These are phyloP conservation scores for Atractosteus spatula DNA, from an alignment of 2,113 vertebrate species.

Conservation along the genomic window DNA sequence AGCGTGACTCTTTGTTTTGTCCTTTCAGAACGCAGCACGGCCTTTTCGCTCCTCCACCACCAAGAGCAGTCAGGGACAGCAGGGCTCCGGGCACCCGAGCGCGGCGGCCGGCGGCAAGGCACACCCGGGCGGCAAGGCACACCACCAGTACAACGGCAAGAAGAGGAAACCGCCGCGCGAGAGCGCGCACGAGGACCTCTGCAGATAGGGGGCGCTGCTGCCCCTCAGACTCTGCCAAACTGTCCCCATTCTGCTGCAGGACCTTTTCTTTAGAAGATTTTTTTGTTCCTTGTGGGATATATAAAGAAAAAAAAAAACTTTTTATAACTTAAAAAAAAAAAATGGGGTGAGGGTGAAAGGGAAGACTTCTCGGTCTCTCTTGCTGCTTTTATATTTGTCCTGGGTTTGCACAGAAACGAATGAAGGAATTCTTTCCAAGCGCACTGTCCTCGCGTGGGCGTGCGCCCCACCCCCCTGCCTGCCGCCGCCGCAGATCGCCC, in stretches of 20 bases:
- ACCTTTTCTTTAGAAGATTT: slow-evolving; percentile 39
- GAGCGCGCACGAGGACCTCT: slow-evolving; percentile 81
- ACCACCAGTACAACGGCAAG: slow-evolving; percentile 87
- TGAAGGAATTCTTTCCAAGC: slow-evolving; percentile 39
- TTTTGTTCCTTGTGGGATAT: slow-evolving; percentile 34
- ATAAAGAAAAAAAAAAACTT: slow-evolving; percentile 18
- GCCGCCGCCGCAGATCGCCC: slow-evolving; percentile 35
- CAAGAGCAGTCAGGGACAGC: slow-evolving; percentile 82
- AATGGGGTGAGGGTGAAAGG: slow-evolving; percentile 18
- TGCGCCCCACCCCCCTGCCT: slow-evolving; percentile 39
- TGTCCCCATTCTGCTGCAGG: slow-evolving; percentile 46
- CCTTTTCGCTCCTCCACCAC: slow-evolving; percentile 74
- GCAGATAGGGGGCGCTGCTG: slow-evolving; percentile 78
- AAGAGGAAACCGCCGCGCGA: slow-evolving; percentile 95
- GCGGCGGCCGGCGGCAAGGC: slow-evolving; percentile 75
- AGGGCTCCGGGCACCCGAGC: slow-evolving; percentile 72
- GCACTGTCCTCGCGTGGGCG: slow-evolving; percentile 40
- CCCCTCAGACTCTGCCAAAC: slow-evolving; percentile 32
- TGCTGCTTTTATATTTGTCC: slow-evolving; percentile 17
- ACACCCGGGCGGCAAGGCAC: slow-evolving; percentile 81
- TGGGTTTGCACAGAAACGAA: slow-evolving; percentile 50
- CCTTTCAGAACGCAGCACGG: slow-evolving; percentile 67
- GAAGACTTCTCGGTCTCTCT: background rate
- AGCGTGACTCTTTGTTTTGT: slow-evolving; percentile 10
- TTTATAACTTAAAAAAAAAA: slow-evolving; percentile 45